Conservation (phyloP, 64 coral and sea anemone species). For the Stichodactyla helianthus region DNA sequence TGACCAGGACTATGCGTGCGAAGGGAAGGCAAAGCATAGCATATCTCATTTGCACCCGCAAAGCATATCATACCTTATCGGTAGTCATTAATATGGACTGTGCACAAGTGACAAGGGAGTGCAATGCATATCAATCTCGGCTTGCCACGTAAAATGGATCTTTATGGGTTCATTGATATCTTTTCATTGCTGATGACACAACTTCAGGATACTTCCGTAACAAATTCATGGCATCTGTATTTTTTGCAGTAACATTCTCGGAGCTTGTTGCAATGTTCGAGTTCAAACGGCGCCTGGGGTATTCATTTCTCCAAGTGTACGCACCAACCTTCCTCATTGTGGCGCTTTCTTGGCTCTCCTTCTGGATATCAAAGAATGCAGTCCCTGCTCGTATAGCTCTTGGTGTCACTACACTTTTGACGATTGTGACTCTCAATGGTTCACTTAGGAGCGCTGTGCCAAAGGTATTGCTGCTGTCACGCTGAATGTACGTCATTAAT, state of each 20-base stretch:
- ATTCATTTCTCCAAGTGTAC: constrained; percentile 54
- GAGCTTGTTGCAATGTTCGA: constrained; percentile 21
- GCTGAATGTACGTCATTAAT: too few species aligned
- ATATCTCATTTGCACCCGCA: too few species aligned
- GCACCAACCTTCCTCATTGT: constrained; percentile 61
- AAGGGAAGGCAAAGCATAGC: too few species aligned
- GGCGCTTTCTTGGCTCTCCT: constrained; percentile 49
- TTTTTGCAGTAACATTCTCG: constrained; percentile 6
- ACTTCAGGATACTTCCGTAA: neutral
- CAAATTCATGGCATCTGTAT: neutral
- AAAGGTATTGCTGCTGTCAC: constrained; percentile 28
- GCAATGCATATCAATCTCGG: too few species aligned
- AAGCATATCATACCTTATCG: too few species aligned
- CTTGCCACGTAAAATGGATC: too few species aligned
- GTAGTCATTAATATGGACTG: too few species aligned
- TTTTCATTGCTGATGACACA: too few species aligned
- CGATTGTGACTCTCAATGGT: constrained; percentile 50
- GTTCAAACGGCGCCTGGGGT: constrained; percentile 40
- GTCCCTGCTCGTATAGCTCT: constrained; percentile 48
- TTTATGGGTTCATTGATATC: too few species aligned
- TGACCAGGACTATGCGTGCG: too few species aligned
- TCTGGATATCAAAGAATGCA: constrained; percentile 61
- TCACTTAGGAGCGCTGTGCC: constrained; percentile 45
- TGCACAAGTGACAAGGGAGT: too few species aligned
- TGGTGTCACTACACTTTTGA: constrained; percentile 49